Base-by-base conservation (phyloP, 2,113 vertebrate genomes). In the Serinus canaria region DNA sequence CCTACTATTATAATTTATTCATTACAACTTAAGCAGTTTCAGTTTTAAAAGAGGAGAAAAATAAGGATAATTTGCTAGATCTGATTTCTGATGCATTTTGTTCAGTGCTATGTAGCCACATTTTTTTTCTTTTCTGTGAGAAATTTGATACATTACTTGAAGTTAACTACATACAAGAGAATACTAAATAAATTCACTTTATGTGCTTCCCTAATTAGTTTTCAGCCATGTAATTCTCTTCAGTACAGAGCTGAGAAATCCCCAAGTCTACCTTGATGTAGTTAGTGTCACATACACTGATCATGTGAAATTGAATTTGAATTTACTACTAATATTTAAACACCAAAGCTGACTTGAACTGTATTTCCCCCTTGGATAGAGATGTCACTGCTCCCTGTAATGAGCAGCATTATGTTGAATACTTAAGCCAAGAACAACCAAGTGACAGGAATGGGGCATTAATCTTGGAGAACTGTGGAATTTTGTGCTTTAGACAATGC, bases 301-400 rank as follows among this genome's bases (percentile, higher is more conserved):
- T 96, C 95, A 97, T 67, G 87, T 95, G 97, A 97, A 97, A 97
- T 95, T 96, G 95, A 97, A 97, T 96, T 97, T 96, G 95, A 97
- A 97, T 97, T 97, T 96, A 96, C 87, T 95, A 97, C 87, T 97
- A 96, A 97, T 97, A 96, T 97, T 97, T 98, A 96, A 97, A 96
- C 94, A 90, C 92, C 20, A 97, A 94, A 93, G 91, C 93, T 95
- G 92, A 96, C 96, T 96, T 96, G 91, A 96, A 93, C 79, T 91
- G 62, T 96, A 97, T 97, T 98, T 98, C 92, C 96, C 95, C 78
- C 79, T 96, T 97, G 95, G 94, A 97, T 96, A 97, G 76, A 97
- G 96, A 97, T 98, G 93, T 97, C 96, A 95, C 70, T 74, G 87
- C 91, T 96, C 94, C 78, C 94, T 85, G 85, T 95, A 97, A 97